phyloP scores from a whole-genome alignment of 2,888 invertebrate species.

The Caenorhabditis imperialis region DNA sequence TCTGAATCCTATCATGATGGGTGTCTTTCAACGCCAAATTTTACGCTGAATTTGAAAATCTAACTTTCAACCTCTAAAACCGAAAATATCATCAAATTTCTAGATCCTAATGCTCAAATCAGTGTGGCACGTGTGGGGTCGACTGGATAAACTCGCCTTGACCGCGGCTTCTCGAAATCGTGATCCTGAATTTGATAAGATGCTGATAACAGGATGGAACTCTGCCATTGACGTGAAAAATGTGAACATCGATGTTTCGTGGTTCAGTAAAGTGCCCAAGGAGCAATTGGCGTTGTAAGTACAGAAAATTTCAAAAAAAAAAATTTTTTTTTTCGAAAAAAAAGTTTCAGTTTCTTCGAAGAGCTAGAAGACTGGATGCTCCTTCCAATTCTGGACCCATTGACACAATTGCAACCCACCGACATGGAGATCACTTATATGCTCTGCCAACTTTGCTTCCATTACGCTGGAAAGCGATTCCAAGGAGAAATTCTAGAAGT shows the following conservation, averaged over 20 bases:
- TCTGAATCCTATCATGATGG: too few relatives aligned
- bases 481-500: conserved; percentile 42
- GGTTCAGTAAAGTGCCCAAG: conserved; percentile 27
- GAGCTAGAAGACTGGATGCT: conserved; percentile 37
- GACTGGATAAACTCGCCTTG: conserved; percentile 40
- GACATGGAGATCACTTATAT: conserved; percentile 54
- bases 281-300: conserved; percentile 38
- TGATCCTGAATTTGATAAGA: conserved; percentile 1
- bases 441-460: conserved; percentile 54
- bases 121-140: conserved; percentile 45
- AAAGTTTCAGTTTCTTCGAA: conserved; percentile 23
- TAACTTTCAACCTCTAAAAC: too few relatives aligned
- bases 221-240: conserved; percentile 15
- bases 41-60: too few relatives aligned
- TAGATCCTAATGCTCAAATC: conserved; percentile 45
- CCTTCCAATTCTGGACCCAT: conserved; percentile 2
- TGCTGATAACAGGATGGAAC: conserved; percentile 27
- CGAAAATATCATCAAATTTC: too few relatives aligned
- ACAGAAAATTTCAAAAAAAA: not conserved
- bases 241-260: conserved; percentile 29
- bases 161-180: conserved; percentile 17
- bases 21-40: too few relatives aligned
- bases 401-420: conserved; percentile 43
- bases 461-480: conserved; percentile 47
- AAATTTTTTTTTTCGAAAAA: not conserved